Evolutionary conservation across 2,888 invertebrate genomes (phyloP), one percentile per base, ranked within the genome.

Genomic region (Holacanthella duospinosa): DNA sequence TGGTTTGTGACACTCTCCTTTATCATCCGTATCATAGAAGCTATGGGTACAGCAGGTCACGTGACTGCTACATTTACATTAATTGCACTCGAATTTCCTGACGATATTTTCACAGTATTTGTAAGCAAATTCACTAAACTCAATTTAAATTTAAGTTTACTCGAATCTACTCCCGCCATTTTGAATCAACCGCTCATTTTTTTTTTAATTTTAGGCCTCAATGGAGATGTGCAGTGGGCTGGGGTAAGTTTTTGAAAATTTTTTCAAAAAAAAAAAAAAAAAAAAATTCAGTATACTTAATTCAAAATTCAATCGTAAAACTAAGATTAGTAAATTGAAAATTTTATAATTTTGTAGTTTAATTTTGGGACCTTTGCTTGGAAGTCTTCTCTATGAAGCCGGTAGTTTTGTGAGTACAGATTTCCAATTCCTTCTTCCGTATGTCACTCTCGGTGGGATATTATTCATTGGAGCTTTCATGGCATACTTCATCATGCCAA

Each of bases 341-440:
- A 25, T 55, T 55, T 53, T 55, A 26, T 55, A 25, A 55, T 55
- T 56, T 29, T 24, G 2, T 84, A 73, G 94, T 84, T 82, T 93
- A 64, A 93, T 93, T 64, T 88, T 89, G 1, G 94, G 94, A 0
- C 93, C 93, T 0, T 89, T 89, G 0, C 82, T 94, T 3, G 94
- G 94, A 1, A 93, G 93, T 0, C 86, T 87, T 1, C 80, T 94
- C 0, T 94, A 87, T 78, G 82, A 55, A 25, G 62, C 48, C n/a
- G 48, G 48, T 16, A 16, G 16, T 21, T n/a, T 21, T n/a, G 48
- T 48, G 4, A 21, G 21, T 48, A 4, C 48, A 4, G n/a, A 48
- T 48, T 48, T 48, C 48, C 21, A 43, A 16, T 58, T 58, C 24
- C 25, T 43, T 9, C 36, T 58, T 28, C 58, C 58, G 25, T 58